Percentiles rank a stretch among this genome's conserved stretches.
Conservation (phyloP, 64 coral and sea anemone genomes). For the Pachyseris speciosa region DNA sequence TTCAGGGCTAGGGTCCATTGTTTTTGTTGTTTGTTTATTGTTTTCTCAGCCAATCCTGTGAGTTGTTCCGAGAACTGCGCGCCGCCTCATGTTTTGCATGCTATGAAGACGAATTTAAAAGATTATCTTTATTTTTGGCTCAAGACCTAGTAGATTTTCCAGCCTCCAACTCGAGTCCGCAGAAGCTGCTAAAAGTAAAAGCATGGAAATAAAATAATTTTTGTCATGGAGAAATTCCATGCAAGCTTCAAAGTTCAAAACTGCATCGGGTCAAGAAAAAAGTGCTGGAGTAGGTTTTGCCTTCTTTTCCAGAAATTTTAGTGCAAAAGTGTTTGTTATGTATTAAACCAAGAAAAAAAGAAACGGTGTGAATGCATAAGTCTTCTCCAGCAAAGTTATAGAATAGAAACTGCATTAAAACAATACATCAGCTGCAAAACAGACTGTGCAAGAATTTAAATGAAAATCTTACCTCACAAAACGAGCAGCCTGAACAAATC, state of each 20-base stretch:
- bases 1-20: too few species aligned
- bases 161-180: background rate
- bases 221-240: background rate
- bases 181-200: background rate
- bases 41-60: too few species aligned
- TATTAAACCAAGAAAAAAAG: background rate
- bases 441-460: background rate
- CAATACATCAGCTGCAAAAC: background rate
- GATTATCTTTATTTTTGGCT: background rate
- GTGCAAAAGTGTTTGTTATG: background rate
- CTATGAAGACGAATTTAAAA: background rate
- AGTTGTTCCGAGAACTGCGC: too few species aligned
- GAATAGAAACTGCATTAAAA: background rate
- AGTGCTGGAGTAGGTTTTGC: background rate
- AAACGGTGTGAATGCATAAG: background rate
- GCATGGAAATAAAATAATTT: background rate
- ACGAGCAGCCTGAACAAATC: background rate
- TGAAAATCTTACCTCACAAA: constrained; percentile 1
- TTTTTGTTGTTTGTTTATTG: too few species aligned
- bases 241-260: background rate
- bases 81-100: background rate
- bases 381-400: constrained; percentile 5
- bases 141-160: background rate
- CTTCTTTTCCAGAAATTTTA: background rate
- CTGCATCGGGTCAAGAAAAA: background rate